These are phyloP conservation scores for Ctenicera cuprea DNA, from an alignment of 2,888 invertebrate genomes.

Conservation along the genomic window DNA sequence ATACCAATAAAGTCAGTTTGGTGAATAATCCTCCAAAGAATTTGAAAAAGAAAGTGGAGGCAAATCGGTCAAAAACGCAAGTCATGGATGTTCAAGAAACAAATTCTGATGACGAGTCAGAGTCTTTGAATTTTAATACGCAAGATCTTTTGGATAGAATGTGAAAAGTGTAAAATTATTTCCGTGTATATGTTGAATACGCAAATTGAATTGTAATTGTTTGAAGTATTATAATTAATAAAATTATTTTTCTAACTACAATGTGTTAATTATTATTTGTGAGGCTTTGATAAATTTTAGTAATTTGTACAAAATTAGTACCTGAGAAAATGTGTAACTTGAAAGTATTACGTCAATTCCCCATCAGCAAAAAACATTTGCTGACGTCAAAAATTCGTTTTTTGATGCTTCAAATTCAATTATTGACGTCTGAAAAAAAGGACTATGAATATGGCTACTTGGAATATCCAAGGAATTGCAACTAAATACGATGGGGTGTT, in stretches of 20 bases:
- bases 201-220: not conserved
- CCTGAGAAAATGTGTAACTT: no score
- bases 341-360: no score
- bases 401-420: no score
- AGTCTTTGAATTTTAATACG: conserved; percentile 59
- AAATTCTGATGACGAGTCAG: conserved; percentile 5
- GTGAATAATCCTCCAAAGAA: conserved; percentile 20
- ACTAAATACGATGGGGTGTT: no score
- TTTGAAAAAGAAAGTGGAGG: conserved; percentile 18
- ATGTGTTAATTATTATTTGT: not conserved
- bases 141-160: conserved; percentile 64
- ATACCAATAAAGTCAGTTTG: not conserved
- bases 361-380: no score
- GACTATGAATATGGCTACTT: no score
- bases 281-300: no score
- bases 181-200: not conserved
- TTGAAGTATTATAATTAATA: not conserved
- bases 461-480: no score
- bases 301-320: no score
- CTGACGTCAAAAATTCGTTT: no score
- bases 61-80: conserved; percentile 1
- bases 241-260: not conserved
- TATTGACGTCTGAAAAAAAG: no score
- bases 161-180: conserved; percentile 30
- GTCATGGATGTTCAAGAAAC: not conserved